Evolutionary conservation across 2,113 vertebrate genomes (phyloP).

Genomic region (Lethenteron reissneri): DNA sequence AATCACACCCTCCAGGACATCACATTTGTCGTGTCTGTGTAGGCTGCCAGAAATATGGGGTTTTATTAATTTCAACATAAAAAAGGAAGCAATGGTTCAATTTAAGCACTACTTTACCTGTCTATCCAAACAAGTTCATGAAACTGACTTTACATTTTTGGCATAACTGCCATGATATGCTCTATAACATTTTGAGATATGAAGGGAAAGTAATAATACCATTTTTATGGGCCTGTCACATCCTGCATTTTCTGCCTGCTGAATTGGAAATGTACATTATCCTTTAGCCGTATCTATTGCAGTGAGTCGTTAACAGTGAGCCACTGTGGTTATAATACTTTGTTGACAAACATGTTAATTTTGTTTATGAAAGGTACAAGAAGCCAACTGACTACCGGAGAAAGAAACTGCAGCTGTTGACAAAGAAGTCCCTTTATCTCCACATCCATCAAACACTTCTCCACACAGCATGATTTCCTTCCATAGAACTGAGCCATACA

Average conservation of each 20-base stretch:
- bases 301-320: not conserved
- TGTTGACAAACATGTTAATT: not conserved
- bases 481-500: no score
- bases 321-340: not conserved
- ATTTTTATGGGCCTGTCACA: slow-evolving; percentile 12
- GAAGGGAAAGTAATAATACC: not conserved
- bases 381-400: slow-evolving; percentile 97
- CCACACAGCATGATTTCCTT: no score
- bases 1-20: not conserved
- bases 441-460: slow-evolving; percentile 68
- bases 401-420: slow-evolving; percentile 89
- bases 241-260: no score
- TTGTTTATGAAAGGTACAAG: slow-evolving; percentile 52
- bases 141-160: no score
- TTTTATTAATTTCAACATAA: no score
- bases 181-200: no score
- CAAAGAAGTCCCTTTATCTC: slow-evolving; percentile 96
- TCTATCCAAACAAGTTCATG: no score
- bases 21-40: not conserved
- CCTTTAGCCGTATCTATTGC: not conserved
- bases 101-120: no score
- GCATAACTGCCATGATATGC: no score
- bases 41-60: no score
- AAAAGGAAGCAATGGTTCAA: no score
- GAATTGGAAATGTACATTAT: no score